A percentile compares a stretch with the other conserved stretches of the same genome.
phyloP scores from a whole-genome alignment of 2,113 vertebrate genomes.

The Variabilichromis moorii region DNA sequence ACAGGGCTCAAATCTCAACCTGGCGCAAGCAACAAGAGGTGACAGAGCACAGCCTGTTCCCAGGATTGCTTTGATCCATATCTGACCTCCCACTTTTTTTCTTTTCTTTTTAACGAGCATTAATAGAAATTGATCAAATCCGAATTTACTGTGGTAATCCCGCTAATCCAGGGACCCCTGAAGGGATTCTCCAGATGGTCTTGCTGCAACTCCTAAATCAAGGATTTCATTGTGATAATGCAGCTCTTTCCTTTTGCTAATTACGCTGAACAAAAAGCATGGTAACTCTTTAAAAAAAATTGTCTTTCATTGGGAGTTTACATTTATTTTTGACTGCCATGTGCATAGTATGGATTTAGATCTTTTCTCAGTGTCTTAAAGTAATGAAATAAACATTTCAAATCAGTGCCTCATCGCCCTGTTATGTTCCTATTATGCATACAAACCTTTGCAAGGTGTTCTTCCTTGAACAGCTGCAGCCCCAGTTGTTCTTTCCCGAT shows the following conservation, averaged over 20 bases:
- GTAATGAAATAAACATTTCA: background rate
- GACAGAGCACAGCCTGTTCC: slow-evolving; percentile 19
- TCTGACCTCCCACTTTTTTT: background rate
- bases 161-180: slow-evolving; percentile 43
- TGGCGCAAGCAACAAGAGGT: slow-evolving; percentile 5
- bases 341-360: background rate
- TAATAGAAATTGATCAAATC: slow-evolving; percentile 44
- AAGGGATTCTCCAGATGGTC: slow-evolving; percentile 46
- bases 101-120: slow-evolving; percentile 2
- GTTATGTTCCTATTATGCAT: background rate
- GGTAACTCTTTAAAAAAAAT: background rate
- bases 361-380: background rate
- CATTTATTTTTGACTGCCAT: background rate
- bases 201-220: background rate
- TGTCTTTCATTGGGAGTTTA: background rate
- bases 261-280: background rate
- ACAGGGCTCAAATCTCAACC: slow-evolving; percentile 22
- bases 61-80: slow-evolving; percentile 8
- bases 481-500: background rate
- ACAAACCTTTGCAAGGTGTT: background rate
- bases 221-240: slow-evolving; percentile 17
- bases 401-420: background rate
- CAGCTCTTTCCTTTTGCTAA: background rate
- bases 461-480: background rate
- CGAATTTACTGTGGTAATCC: slow-evolving; percentile 21